These are phyloP conservation scores for Melopsittacus undulatus DNA, from an alignment of 2,797 vertebrate genomes.

Conservation along the genomic window DNA sequence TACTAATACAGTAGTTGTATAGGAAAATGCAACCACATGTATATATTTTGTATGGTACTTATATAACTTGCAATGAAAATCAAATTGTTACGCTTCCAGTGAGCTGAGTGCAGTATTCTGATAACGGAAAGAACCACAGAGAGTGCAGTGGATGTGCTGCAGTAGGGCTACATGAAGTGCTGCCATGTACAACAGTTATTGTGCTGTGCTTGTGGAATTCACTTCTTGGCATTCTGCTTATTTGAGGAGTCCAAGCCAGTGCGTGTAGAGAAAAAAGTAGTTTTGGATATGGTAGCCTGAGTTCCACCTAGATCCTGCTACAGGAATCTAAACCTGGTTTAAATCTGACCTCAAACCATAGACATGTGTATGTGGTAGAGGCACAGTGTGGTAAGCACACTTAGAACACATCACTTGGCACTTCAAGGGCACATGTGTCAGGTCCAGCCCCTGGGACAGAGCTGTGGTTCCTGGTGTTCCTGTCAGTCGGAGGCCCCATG, in stretches of 20 bases:
- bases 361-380: neutral
- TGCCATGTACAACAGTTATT: slow-evolving; percentile 39
- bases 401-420: neutral
- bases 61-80: neutral
- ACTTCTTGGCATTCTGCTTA: slow-evolving; percentile 20
- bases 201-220: neutral
- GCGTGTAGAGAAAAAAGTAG: neutral
- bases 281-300: neutral
- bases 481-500: fast-evolving
- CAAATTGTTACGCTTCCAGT: neutral
- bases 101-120: neutral
- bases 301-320: neutral
- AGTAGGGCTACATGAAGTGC: slow-evolving; percentile 4
- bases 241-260: neutral
- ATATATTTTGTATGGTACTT: neutral
- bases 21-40: neutral
- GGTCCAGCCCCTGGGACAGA: neutral
- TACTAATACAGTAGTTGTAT: neutral
- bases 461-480: neutral
- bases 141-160: neutral
- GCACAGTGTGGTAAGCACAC: fast-evolving
- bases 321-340: neutral
- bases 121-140: neutral
- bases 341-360: neutral
- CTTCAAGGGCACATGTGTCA: neutral